These are phyloP conservation scores for Epizoanthus stellaris DNA, from an alignment of 92 coral and sea anemone genomes.

Conservation along the genomic window DNA sequence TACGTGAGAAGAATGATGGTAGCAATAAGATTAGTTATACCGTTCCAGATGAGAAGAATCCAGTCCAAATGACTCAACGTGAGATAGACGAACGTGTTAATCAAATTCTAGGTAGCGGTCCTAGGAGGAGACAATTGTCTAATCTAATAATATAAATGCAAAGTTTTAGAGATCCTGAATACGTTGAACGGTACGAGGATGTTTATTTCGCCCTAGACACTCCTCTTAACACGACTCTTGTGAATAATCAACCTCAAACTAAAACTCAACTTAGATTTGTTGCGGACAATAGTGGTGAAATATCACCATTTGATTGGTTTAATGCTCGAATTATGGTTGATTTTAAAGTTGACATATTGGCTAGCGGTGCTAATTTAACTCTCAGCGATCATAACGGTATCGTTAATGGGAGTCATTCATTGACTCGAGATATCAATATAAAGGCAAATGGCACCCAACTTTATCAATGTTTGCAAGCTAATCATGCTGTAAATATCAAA, in stretches of 20 bases:
- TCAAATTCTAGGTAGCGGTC: background rate
- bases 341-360: background rate
- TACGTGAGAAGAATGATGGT: background rate
- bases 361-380: background rate
- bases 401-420: conserved; percentile 1
- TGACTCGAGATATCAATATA: no score
- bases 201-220: conserved; percentile 34
- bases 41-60: no score
- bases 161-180: conserved; percentile 14
- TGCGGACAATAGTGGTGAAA: conserved; percentile 24
- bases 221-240: background rate
- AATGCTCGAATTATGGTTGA: conserved; percentile 21
- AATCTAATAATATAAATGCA: background rate
- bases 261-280: background rate
- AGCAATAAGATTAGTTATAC: background rate
- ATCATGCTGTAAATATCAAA: no score
- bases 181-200: conserved; percentile 30
- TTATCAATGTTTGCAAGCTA: no score
- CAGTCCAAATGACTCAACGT: background rate
- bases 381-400: conserved; percentile 5
- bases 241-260: conserved; percentile 1
- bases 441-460: no score
- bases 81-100: background rate
- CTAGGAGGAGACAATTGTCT: no score
- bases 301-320: conserved; percentile 32